These are phyloP conservation scores for Anticlea derivata DNA, from an alignment of 2,888 invertebrate species.

Conservation along the genomic window DNA sequence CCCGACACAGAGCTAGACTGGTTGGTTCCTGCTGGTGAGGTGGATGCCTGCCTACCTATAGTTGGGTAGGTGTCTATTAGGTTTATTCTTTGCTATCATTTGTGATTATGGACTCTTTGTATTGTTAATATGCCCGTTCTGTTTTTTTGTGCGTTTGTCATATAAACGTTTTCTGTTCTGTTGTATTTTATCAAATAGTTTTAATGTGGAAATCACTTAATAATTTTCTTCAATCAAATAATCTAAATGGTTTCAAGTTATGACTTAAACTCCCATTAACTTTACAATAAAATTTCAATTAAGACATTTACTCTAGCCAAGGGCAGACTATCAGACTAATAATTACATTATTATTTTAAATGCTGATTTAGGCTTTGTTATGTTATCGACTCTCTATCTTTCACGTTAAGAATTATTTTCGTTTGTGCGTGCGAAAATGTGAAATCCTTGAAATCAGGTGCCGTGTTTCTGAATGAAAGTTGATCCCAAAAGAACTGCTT, in stretches of 20 bases:
- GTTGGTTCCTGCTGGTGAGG: too few species aligned
- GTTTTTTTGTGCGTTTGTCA: too few species aligned
- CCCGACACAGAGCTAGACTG: too few species aligned
- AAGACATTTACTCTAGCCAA: conserved; percentile 26
- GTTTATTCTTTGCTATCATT: too few species aligned
- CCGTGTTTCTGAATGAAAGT: conserved; percentile 37
- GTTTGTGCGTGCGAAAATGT: neutral
- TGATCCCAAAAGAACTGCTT: conserved; percentile 34
- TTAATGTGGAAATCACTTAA: too few species aligned
- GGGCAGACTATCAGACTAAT: conserved; percentile 23
- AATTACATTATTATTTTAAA: conserved; percentile 25
- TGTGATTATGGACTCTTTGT: too few species aligned
- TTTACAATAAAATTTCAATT: conserved; percentile 25
- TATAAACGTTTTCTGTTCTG: too few species aligned
- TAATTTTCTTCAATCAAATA: conserved; percentile 1
- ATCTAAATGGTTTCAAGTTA: neutral
- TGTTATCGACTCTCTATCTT: neutral
- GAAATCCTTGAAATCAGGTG: conserved; percentile 33
- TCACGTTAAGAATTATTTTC: conserved; percentile 3
- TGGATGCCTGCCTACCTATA: too few species aligned
- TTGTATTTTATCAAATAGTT: too few species aligned
- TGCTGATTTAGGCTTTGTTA: conserved; percentile 5
- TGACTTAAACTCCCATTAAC: conserved; percentile 12
- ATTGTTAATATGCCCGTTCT: too few species aligned
- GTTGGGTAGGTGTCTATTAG: too few species aligned